A percentile compares a stretch with the other conserved stretches of the same genome.
These are phyloP conservation scores for Drosophila kanekoi DNA, from an alignment of 2,888 invertebrate genomes.

Conservation along the genomic window DNA sequence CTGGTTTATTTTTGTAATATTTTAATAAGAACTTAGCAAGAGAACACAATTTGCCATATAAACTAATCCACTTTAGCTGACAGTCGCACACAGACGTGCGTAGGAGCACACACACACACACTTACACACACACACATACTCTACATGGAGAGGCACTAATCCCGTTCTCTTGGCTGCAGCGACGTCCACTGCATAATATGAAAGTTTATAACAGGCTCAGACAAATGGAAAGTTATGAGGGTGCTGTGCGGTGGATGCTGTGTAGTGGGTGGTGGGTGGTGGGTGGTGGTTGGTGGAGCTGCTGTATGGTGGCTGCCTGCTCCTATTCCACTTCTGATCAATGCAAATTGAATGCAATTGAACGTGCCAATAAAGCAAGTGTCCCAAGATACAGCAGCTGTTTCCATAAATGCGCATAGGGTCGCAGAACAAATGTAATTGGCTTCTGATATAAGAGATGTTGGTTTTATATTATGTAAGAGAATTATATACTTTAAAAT, in stretches of 20 bases:
- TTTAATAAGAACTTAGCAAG: slow-evolving; percentile 32
- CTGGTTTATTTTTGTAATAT: slow-evolving; percentile 34
- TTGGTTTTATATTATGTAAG: no score
- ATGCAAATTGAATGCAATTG: slow-evolving; percentile 68
- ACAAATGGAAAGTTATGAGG: slow-evolving; percentile 61
- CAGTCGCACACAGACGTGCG: slow-evolving; percentile 11
- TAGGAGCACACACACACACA: not conserved
- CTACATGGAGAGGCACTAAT: slow-evolving; percentile 27
- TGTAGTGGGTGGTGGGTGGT: not conserved
- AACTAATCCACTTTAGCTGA: slow-evolving; percentile 65
- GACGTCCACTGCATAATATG: slow-evolving; percentile 43
- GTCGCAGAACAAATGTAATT: slow-evolving; percentile 50
- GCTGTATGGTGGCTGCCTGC: slow-evolving; percentile 1
- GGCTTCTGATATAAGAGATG: slow-evolving; percentile 7
- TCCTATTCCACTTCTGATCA: slow-evolving; percentile 50
- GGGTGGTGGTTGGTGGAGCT: not conserved
- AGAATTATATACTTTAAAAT: no score
- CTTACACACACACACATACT: slow-evolving; percentile 5
- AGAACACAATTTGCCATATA: slow-evolving; percentile 41
- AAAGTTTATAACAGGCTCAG: slow-evolving; percentile 55
- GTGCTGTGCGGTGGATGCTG: not conserved
- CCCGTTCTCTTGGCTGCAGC: slow-evolving; percentile 40
- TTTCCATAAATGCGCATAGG: slow-evolving; percentile 10
- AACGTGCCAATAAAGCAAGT: slow-evolving; percentile 29
- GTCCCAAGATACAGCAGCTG: slow-evolving; percentile 10